Evolutionary conservation across 2,113 vertebrate genomes (phyloP), one percentile per base, ranked within the genome.

Genomic region (Hypanus sabinus): DNA sequence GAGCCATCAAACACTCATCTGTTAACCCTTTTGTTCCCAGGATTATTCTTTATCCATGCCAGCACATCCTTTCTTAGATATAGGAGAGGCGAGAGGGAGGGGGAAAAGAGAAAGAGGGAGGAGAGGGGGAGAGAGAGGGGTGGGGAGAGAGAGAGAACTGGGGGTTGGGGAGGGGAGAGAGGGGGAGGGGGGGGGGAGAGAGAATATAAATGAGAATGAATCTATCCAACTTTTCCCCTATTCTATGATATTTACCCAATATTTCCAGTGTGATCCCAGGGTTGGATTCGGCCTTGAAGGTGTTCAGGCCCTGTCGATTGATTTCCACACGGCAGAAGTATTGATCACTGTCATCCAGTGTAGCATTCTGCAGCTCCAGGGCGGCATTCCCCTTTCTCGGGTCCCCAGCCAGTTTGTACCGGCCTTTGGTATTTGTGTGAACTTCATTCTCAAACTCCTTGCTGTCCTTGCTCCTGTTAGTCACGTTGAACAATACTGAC

Each of bases 261-360:
- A 91, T 33, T 68, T 91, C 62, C 87, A 91, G 30, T 27, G 5
- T 62, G 87, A 12, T 68, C 7, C 87, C 87, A 3, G 16, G 87
- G 16, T 91, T 91, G 87, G 30, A 68, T 33, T 91, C 87, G 7
- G 18, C 2, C 87, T 55, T 91, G 62, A 36, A 91, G n/a, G 87
- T 8, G 11, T 6, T 0, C 8, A 91, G 30, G 2, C 30, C n/a
- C 12, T 33, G 30, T 0, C 87, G 87, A 6, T 33, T 65, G 57
- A 91, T 16, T 33, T 91, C 87, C 87, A 91, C 87, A 22, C 87
- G 87, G 10, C 87, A 91, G 87, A 91, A 91, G 33, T 91, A 91
- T 30, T 91, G 30, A 18, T 10, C 46, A 16, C 18, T 91, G 87
- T 91, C 87, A 14, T 68, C 62, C 0, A 91, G 12, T 14, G 11